Evolutionary conservation across 2,797 vertebrate species (phyloP), one percentile per base, ranked within the genome.

Genomic region (Caiman crocodilus): DNA sequence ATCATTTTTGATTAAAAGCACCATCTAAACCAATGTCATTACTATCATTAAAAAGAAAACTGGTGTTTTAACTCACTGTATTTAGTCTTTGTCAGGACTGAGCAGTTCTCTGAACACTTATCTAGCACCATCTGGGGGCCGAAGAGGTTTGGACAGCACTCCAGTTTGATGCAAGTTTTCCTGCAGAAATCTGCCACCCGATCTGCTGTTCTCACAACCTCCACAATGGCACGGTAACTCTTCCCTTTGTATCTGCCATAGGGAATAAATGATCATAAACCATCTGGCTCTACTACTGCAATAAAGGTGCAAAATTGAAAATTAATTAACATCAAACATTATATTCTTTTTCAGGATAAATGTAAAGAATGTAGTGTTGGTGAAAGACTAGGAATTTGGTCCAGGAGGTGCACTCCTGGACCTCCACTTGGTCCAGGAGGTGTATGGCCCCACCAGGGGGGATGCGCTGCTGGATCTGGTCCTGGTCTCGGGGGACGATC

Each of bases 21-120:
- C 15, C 74, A 26, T 18, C 76, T 58, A 13, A 30, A 30, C 79
- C 21, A 73, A 50, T 57, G 80, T 4, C 74, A 32, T 89, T 64
- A 91, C 83, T 56, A 92, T 61, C 73, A 67, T 14, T 82, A 57
- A 81, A 89, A 94, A 91, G 85, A 14, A 42, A 14, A 14, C 7
- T 50, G 35, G 35, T 2, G 67, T 42, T 80, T 97, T 50, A 50
- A 98, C 97, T 98, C 97, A 99, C 99, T 99, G 98, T 99, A 99
- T 98, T 99, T 99, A 91, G 99, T 99, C 98, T 99, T 99, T 95
- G 99, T 99, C 95, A 99, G 98, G 93, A 99, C 99, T n/a, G 99
- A 99, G 97, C 99, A 99, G 97, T 99, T 99, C 97, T 99, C 99
- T 2, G 99, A 99, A 97, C 99, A 99, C 89, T 97, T 99, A 84